These are phyloP conservation scores for Philaethria dido DNA, from an alignment of 2,888 invertebrate species.

Conservation along the genomic window DNA sequence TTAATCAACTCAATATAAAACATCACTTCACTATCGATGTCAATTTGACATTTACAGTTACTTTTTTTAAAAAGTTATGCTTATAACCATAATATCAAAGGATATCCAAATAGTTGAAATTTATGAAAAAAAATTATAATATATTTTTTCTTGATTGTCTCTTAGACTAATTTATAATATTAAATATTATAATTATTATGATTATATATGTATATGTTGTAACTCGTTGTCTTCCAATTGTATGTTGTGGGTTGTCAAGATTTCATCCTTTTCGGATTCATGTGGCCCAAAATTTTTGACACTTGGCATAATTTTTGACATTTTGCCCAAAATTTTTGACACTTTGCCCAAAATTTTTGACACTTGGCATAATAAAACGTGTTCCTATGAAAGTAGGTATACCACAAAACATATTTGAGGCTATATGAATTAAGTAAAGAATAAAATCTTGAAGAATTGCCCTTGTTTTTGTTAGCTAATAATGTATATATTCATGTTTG, in stretches of 20 bases:
- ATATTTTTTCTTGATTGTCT: not conserved
- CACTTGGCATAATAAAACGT: too few species aligned
- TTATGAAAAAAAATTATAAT: not conserved
- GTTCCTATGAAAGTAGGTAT: too few species aligned
- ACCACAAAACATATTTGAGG: too few species aligned
- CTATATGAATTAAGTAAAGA: too few species aligned
- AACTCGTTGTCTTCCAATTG: constrained; percentile 18
- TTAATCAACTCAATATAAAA: not conserved
- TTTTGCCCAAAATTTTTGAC: too few species aligned
- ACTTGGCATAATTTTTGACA: too few species aligned
- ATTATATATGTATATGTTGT: constrained; percentile 6
- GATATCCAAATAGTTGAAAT: not conserved
- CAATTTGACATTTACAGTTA: not conserved
- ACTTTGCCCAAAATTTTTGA: too few species aligned
- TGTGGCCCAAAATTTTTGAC: too few species aligned
- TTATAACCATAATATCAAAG: not conserved
- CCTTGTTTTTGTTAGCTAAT: not conserved
- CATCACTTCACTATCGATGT: not conserved
- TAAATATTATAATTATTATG: not conserved
- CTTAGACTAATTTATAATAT: not conserved
- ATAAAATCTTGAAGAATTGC: too few species aligned
- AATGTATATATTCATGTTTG: constrained; percentile 20
- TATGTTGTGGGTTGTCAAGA: too few species aligned
- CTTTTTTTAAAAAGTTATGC: too few species aligned
- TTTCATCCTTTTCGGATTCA: too few species aligned